Conservation (phyloP, 2,888 invertebrate species). For the Microdon myrmicae region DNA sequence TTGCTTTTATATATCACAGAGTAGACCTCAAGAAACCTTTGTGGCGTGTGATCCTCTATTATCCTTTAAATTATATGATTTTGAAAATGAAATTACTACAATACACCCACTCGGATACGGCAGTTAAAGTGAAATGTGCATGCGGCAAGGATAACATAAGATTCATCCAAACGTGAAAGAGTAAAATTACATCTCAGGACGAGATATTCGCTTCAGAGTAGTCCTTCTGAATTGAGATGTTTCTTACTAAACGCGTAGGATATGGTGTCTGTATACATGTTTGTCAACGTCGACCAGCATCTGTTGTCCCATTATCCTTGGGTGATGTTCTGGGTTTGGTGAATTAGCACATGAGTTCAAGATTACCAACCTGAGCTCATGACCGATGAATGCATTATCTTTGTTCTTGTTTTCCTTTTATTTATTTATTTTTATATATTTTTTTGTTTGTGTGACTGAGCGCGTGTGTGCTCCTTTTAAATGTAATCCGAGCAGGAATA, state of each 20-base stretch:
- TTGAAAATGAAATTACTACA: slow-evolving; percentile 38
- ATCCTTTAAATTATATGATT: slow-evolving; percentile 48
- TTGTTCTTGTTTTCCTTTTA: no score
- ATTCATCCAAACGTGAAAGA: slow-evolving; percentile 36
- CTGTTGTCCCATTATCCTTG: slow-evolving; percentile 35
- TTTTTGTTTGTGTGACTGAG: no score
- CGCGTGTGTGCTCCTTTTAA: slow-evolving; percentile 32
- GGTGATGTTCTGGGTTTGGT: slow-evolving; percentile 25
- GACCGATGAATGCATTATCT: no score
- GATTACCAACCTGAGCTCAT: slow-evolving; percentile 14
- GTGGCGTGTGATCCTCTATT: slow-evolving; percentile 40
- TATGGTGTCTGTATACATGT: slow-evolving; percentile 6
- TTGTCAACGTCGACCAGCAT: no score
- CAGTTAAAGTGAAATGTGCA: slow-evolving; percentile 38
- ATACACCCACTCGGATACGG: slow-evolving; percentile 8
- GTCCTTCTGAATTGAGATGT: slow-evolving; percentile 45
- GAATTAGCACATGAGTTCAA: slow-evolving; percentile 32
- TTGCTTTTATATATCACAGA: slow-evolving; percentile 1
- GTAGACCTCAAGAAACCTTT: slow-evolving; percentile 30
- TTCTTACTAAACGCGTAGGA: background rate
- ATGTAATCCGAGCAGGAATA: slow-evolving; percentile 40
- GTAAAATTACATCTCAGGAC: slow-evolving; percentile 27
- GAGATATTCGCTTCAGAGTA: background rate
- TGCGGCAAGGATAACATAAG: slow-evolving; percentile 36
- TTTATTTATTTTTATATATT: no score